A percentile compares a stretch with the other conserved stretches of the same genome.
Conservation (phyloP, 1,140 invertebrate genomes). For the Mizuhopecten yessoensis region DNA sequence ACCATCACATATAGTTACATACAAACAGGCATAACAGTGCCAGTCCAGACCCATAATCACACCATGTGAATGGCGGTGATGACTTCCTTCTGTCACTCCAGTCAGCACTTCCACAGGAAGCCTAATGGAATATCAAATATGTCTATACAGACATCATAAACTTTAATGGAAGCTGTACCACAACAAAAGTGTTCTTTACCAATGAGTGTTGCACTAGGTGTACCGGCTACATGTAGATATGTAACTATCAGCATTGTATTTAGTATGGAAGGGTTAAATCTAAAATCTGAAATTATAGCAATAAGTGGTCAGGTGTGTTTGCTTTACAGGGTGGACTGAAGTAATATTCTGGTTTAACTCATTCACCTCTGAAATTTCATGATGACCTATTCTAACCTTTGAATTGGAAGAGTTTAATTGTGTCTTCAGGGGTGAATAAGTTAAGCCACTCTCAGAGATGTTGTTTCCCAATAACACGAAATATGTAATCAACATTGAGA, state of each 20-base stretch:
- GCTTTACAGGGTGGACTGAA: no score
- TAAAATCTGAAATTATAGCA: no score
- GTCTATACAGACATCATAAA: neutral
- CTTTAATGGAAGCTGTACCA: neutral
- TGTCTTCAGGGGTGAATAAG: neutral
- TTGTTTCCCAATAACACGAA: no score
- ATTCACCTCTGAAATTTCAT: no score
- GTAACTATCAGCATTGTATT: no score
- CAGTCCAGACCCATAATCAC: neutral
- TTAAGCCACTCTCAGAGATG: neutral
- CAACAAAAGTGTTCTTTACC: no score
- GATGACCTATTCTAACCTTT: no score
- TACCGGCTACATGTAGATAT: neutral
- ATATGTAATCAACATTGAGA: neutral
- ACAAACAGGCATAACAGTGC: no score
- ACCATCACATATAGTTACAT: neutral
- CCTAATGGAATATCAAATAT: neutral
- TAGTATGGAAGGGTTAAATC: no score
- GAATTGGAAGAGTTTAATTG: no score
- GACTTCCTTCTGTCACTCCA: neutral
- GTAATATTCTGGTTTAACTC: no score
- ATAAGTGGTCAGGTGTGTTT: no score
- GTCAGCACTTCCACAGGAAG: neutral
- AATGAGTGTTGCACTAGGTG: neutral
- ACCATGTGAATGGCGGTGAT: neutral